Conservation (phyloP, 1,140 invertebrate genomes). For the Eurytemora carolleeae region DNA sequence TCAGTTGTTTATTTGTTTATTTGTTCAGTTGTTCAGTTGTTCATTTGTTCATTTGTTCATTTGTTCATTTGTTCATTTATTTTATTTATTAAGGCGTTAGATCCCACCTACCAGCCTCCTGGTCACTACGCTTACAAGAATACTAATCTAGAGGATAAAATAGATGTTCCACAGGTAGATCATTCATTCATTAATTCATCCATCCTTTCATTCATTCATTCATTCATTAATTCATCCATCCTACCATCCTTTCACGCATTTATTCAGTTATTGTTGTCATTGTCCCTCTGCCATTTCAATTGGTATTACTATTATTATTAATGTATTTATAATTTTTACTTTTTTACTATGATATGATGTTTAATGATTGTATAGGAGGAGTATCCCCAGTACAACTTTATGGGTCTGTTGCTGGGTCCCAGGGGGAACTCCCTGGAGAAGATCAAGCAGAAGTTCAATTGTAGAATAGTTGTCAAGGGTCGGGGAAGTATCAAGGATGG, state of each 20-base stretch:
- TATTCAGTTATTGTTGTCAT: neutral
- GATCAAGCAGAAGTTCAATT: slow-evolving; percentile 1
- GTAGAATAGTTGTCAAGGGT: slow-evolving; percentile 5
- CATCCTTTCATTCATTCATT: too few relatives aligned
- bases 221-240: too few relatives aligned
- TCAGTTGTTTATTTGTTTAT: too few relatives aligned
- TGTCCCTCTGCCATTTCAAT: too few relatives aligned
- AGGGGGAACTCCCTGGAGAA: neutral
- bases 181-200: too few relatives aligned
- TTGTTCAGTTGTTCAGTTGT: too few relatives aligned
- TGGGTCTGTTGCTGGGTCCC: slow-evolving; percentile 3
- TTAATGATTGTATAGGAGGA: slow-evolving; percentile 4
- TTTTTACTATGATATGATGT: too few relatives aligned
- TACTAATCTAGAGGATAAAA: neutral
- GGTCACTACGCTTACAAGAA: slow-evolving; percentile 1
- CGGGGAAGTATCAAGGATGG: slow-evolving; percentile 2
- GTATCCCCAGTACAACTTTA: slow-evolving; percentile 7
- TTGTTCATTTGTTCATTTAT: too few relatives aligned
- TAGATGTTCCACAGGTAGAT: neutral
- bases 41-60: too few relatives aligned
- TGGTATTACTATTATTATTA: too few relatives aligned
- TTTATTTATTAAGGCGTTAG: neutral
- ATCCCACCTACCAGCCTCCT: slow-evolving; percentile 9
- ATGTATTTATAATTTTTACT: too few relatives aligned
- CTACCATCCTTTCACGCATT: neutral